Base-by-base conservation (phyloP, 2,797 vertebrate species). In the Scomberomorus guttatus region DNA sequence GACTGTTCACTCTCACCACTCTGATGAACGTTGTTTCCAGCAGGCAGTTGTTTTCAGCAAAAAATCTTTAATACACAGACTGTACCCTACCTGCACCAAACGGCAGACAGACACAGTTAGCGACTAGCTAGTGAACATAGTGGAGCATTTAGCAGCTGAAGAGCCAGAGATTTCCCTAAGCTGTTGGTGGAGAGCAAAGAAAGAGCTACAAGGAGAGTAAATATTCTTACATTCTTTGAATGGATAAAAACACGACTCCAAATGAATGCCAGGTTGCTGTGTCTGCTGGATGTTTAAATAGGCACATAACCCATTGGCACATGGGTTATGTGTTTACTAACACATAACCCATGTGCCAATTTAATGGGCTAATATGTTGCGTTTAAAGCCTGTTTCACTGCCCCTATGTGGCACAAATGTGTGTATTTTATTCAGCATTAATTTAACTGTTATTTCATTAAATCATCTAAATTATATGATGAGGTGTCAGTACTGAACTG, bases 391-490 rank as follows among this genome's bases (percentile, higher is more conserved):
- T 72, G 13, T 65, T 56, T 58, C 0, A 4, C 29, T 42, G 61
- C 37, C 48, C 51, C 32, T 18, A 15, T 61, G 51, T 27, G 12
- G 5, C 7, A 57, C 46, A 60, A 20, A 64, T 10, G 5, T 54
- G 2, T 37, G 13, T 17, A 51, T 74, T 81, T 55, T 44, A 58
- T 69, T 85, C 14, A 52, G 52, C 44, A 48, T 51, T 50, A 63
- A 71, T 46, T 11, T 3, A 48, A 25, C 20, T 59, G 57, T 39
- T 69, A 8, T 59, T 50, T 73, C 39, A 37, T 66, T 74, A 76
- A 27, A 66, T 65, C 10, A 39, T 25, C 34, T 25, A 37, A n/a
- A 52, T 80, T 37, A 48, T 24, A 58, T 54, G 34, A 34, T 32
- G 37, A 44, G 15, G 24, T 46, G 39, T 71, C 55, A 61, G 56